Conservation (phyloP, 2,113 vertebrate genomes). For the Carassius auratus region DNA sequence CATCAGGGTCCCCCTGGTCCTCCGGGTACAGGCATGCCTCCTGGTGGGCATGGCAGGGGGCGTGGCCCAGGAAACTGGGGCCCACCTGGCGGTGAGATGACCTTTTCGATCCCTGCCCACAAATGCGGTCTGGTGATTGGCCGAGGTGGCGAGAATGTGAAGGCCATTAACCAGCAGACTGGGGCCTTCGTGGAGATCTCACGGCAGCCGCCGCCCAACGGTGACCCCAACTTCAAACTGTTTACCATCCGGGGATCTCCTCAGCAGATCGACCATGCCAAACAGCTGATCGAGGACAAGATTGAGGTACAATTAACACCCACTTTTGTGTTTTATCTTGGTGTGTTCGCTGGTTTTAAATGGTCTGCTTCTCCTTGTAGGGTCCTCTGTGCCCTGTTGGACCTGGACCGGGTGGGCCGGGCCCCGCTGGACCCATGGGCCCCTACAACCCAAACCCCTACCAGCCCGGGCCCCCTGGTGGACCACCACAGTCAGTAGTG, state of each 20-base stretch:
- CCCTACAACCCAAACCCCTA: constrained; percentile 90
- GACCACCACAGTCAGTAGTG: constrained; percentile 85
- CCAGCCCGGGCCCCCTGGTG: constrained; percentile 86
- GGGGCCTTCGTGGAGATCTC: constrained; percentile 94
- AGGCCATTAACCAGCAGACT: constrained; percentile 92
- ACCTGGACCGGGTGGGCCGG: constrained; percentile 66
- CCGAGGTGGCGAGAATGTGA: constrained; percentile 89
- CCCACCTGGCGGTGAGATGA: constrained; percentile 88
- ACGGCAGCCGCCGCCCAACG: constrained; percentile 86
- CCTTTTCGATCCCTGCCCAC: constrained; percentile 91
- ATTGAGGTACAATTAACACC: constrained; percentile 80
- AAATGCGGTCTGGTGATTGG: constrained; percentile 93
- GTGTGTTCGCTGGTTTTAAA: no score
- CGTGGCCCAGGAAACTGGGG: constrained; percentile 87
- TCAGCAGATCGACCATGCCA: constrained; percentile 92
- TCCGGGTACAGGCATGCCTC: constrained; percentile 84
- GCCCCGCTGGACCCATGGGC: constrained; percentile 86
- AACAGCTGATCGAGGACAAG: constrained; percentile 93
- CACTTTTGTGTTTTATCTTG: background rate
- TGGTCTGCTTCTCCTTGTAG: constrained; percentile 62
- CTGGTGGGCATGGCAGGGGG: constrained; percentile 84
- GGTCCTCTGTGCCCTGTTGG: constrained; percentile 88
- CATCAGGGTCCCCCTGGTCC: constrained; percentile 73
- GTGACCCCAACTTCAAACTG: constrained; percentile 91
- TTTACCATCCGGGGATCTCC: constrained; percentile 89